These are phyloP conservation scores for Triplophysa rosa DNA, from an alignment of 2,113 vertebrate genomes.

Conservation along the genomic window DNA sequence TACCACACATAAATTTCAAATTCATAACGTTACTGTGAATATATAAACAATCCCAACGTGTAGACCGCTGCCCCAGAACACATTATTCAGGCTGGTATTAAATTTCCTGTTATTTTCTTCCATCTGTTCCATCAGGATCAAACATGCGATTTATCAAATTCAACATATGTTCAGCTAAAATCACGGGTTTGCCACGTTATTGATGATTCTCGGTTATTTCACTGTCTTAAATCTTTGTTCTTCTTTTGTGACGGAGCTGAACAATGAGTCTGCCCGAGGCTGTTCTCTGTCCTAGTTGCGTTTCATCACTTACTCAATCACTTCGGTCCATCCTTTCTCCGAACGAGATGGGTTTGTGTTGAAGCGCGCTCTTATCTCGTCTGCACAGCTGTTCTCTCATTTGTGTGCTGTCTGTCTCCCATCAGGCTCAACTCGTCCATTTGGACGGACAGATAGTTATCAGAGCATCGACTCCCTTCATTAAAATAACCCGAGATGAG, in stretches of 20 bases:
- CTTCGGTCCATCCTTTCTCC: conserved; percentile 33
- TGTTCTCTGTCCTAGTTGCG: conserved; percentile 31
- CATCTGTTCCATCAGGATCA: neutral
- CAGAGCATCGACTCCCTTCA: conserved; percentile 74
- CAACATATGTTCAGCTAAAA: conserved; percentile 6
- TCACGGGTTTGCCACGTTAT: conserved; percentile 3
- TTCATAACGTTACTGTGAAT: neutral
- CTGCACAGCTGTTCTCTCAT: conserved; percentile 54
- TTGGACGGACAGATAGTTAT: conserved; percentile 75
- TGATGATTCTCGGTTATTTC: conserved; percentile 25
- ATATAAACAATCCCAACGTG: neutral
- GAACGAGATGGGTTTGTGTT: conserved; percentile 43
- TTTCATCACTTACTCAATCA: conserved; percentile 9
- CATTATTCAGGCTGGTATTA: conserved; percentile 22
- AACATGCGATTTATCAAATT: conserved; percentile 29
- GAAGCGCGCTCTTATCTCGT: conserved; percentile 64
- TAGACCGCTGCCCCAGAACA: neutral
- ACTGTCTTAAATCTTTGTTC: conserved; percentile 15
- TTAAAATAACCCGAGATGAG: conserved; percentile 72
- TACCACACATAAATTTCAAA: neutral
- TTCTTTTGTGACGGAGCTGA: neutral
- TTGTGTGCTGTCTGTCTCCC: conserved; percentile 43
- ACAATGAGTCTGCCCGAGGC: conserved; percentile 29
- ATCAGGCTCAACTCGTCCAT: conserved; percentile 50
- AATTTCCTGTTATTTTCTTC: conserved; percentile 12